Percentiles rank a stretch among this genome's conserved stretches.
Conservation (phyloP, 2,888 invertebrate species). For the Entomobrya multifasciata region DNA sequence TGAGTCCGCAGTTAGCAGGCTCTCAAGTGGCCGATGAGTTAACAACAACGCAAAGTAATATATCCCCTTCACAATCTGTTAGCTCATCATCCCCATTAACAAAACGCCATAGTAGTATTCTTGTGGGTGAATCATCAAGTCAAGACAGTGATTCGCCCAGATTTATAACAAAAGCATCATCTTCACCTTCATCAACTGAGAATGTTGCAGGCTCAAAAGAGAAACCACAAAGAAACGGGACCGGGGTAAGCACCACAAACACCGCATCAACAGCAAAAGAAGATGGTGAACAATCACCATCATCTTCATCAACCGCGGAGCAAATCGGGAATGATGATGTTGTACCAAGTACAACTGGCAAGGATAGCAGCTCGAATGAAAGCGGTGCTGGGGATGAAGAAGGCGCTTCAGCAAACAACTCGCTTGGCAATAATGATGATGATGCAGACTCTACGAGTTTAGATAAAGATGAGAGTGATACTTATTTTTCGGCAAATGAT, state of each 20-base stretch:
- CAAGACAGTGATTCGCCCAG: slow-evolving; percentile 28
- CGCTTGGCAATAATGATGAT: slow-evolving; percentile 17
- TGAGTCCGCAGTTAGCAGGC: slow-evolving; percentile 30
- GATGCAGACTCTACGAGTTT: slow-evolving; percentile 12
- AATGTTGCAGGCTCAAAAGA: not conserved
- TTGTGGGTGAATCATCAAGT: slow-evolving; percentile 39
- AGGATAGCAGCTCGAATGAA: not conserved
- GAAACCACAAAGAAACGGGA: slow-evolving; percentile 63
- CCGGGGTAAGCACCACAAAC: slow-evolving; percentile 7
- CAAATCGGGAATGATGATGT: slow-evolving; percentile 16
- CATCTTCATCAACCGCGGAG: slow-evolving; percentile 37
- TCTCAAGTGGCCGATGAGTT: slow-evolving; percentile 47
- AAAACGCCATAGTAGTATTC: slow-evolving; percentile 56
- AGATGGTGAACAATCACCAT: slow-evolving; percentile 26
- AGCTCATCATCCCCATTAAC: slow-evolving; percentile 44
- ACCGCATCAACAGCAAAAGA: not conserved
- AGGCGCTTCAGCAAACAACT: slow-evolving; percentile 20
- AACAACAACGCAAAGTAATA: slow-evolving; percentile 34
- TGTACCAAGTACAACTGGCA: slow-evolving; percentile 49
- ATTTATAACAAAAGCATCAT: slow-evolving; percentile 31
- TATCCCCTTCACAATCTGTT: slow-evolving; percentile 44
- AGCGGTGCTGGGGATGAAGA: slow-evolving; percentile 1
- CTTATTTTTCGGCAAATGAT: slow-evolving; percentile 48
- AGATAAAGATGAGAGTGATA: slow-evolving; percentile 61
- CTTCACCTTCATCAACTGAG: slow-evolving; percentile 21